These are phyloP conservation scores for Anthonomus grandis DNA, from an alignment of 1,140 invertebrate species.

Conservation along the genomic window DNA sequence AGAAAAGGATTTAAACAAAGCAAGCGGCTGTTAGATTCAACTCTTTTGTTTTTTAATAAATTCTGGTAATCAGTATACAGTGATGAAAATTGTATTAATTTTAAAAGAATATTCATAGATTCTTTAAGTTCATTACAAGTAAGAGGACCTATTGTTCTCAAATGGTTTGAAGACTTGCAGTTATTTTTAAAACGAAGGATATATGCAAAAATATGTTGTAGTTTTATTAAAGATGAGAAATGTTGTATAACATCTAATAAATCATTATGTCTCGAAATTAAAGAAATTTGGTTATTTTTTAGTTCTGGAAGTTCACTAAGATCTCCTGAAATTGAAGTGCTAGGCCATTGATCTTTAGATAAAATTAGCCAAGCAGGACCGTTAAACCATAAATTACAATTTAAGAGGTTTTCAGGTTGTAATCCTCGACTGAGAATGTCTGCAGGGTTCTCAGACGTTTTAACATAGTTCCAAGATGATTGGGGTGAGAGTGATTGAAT, in stretches of 20 bases:
- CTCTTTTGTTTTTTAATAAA: constrained; percentile 2
- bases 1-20: constrained; percentile 39
- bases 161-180: not conserved
- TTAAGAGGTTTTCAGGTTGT: constrained; percentile 23
- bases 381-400: constrained; percentile 40
- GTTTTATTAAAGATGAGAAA: no score
- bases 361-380: no score
- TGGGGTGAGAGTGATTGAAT: constrained; percentile 36
- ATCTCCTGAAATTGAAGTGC: no score
- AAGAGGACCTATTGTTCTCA: not conserved
- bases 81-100: not conserved
- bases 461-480: constrained; percentile 48
- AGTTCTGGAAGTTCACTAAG: no score
- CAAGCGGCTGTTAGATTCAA: constrained; percentile 3
- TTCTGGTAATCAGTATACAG: not conserved
- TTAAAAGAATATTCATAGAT: not conserved
- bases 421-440: constrained; percentile 44
- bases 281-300: no score
- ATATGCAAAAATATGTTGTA: not conserved
- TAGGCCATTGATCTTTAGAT: no score
- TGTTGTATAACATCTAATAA: no score
- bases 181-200: not conserved
- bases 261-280: no score
- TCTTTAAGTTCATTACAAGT: not conserved
- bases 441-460: constrained; percentile 47